Base-by-base conservation (phyloP, 2,797 vertebrate species). In the Gambelia wislizenii region DNA sequence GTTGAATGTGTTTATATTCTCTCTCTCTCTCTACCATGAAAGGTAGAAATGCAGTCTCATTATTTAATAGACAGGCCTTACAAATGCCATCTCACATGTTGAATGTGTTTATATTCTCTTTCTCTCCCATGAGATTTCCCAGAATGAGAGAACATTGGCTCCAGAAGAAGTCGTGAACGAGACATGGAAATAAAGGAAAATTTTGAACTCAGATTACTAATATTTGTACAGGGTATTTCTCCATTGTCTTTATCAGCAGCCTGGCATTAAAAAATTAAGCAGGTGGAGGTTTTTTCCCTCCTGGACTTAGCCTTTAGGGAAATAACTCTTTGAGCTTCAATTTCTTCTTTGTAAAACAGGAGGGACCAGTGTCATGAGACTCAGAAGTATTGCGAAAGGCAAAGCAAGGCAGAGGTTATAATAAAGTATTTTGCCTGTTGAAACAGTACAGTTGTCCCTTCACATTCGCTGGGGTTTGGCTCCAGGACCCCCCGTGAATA, bases 11-110 rank as follows among this genome's bases (percentile, higher is more conserved):
- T 36, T 14, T n/a, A 6, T 72, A 16, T 36, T 72, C 14, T 36
- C 10, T 18, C 0, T 6, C 3, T 18, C 14, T 13, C 4, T 1
- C 14, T 36, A n/a, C n/a, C n/a, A n/a, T n/a, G n/a, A n/a, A n/a
- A n/a, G n/a, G n/a, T n/a, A n/a, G n/a, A n/a, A n/a, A n/a, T n/a
- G n/a, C n/a, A n/a, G n/a, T n/a, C n/a, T n/a, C n/a, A n/a, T n/a
- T n/a, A n/a, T n/a, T n/a, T n/a, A n/a, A n/a, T n/a, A n/a, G n/a
- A n/a, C n/a, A n/a, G n/a, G n/a, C n/a, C n/a, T n/a, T n/a, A n/a
- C n/a, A n/a, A n/a, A n/a, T n/a, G n/a, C n/a, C n/a, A n/a, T n/a
- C n/a, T n/a, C n/a, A n/a, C n/a, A n/a, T n/a, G n/a, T n/a, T n/a
- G n/a, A n/a, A n/a, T n/a, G n/a, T n/a, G n/a, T n/a, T n/a, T n/a